Evolutionary conservation across 2,797 vertebrate genomes (phyloP).

Genomic region (Danionella dracula): DNA sequence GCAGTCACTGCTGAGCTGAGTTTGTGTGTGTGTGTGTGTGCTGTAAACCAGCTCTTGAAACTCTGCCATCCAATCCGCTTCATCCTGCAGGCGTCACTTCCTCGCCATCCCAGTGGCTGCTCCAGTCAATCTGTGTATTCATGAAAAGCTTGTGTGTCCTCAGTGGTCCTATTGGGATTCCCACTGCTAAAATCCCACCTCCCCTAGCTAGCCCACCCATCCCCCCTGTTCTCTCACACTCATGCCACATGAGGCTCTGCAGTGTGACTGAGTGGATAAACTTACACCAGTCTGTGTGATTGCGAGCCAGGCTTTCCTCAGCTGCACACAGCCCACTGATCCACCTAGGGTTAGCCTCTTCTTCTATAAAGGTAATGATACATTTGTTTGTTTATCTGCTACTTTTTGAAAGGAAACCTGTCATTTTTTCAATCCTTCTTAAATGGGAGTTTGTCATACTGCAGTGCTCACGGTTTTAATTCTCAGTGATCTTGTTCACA

Average conservation of each 20-base stretch:
- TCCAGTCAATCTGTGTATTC: slow-evolving; percentile 66
- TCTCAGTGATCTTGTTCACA: neutral
- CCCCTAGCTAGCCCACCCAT: slow-evolving; percentile 42
- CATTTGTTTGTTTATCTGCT: slow-evolving; percentile 16
- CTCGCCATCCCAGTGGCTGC: slow-evolving; percentile 59
- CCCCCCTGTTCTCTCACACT: slow-evolving; percentile 51
- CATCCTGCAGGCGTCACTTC: slow-evolving; percentile 45
- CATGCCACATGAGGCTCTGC: slow-evolving; percentile 54
- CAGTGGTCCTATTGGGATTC: slow-evolving; percentile 22
- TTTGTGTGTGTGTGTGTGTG: neutral
- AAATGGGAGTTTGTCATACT: slow-evolving; percentile 7
- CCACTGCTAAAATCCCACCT: slow-evolving; percentile 31
- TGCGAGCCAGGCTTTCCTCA: slow-evolving; percentile 18
- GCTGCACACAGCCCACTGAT: no score
- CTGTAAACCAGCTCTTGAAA: slow-evolving; percentile 5
- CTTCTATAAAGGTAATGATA: slow-evolving; percentile 41
- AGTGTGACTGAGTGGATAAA: slow-evolving; percentile 64
- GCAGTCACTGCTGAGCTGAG: neutral
- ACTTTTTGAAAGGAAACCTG: slow-evolving; percentile 1
- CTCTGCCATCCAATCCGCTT: slow-evolving; percentile 44
- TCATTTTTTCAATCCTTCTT: slow-evolving; percentile 6
- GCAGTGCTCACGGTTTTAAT: slow-evolving; percentile 34
- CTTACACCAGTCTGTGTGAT: slow-evolving; percentile 51
- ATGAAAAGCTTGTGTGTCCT: slow-evolving; percentile 38
- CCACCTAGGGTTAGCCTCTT: neutral